Conservation (phyloP, 2,113 vertebrate species). For the Apeltes quadracus region DNA sequence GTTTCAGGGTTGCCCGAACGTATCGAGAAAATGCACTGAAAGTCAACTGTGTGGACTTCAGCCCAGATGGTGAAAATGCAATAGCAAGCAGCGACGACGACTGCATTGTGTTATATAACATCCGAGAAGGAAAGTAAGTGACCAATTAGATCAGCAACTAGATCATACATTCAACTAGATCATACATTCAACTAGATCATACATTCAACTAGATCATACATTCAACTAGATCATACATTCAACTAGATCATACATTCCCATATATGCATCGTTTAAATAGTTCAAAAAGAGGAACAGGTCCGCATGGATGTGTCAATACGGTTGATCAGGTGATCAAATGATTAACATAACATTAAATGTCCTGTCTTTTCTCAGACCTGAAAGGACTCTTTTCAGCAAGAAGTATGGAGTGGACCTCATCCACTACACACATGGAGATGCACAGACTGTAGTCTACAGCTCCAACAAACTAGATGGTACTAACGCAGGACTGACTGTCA, state of each 20-base stretch:
- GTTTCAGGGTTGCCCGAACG: conserved; percentile 95
- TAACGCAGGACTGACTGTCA: neutral
- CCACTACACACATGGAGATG: conserved; percentile 90
- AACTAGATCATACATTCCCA: neutral
- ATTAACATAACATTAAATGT: neutral
- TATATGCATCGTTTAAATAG: neutral
- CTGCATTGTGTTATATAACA: conserved; percentile 95
- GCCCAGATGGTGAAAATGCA: conserved; percentile 92
- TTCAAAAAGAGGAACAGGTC: neutral
- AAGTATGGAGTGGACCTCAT: conserved; percentile 99
- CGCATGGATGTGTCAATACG: neutral
- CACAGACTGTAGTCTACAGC: conserved; percentile 95
- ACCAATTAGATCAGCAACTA: neutral
- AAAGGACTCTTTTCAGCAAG: conserved; percentile 94
- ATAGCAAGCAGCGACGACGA: conserved; percentile 97
- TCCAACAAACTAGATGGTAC: conserved; percentile 98
- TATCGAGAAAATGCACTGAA: conserved; percentile 92
- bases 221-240: neutral
- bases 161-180: too few relatives aligned
- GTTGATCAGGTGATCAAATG: neutral
- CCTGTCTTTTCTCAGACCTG: conserved; percentile 80
- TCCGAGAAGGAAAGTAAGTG: conserved; percentile 93
- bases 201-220: neutral
- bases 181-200: neutral
- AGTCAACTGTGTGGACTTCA: conserved; percentile 97